Evolutionary conservation across 2,888 invertebrate genomes (phyloP).

Genomic region (Drosophila melanocephala): DNA sequence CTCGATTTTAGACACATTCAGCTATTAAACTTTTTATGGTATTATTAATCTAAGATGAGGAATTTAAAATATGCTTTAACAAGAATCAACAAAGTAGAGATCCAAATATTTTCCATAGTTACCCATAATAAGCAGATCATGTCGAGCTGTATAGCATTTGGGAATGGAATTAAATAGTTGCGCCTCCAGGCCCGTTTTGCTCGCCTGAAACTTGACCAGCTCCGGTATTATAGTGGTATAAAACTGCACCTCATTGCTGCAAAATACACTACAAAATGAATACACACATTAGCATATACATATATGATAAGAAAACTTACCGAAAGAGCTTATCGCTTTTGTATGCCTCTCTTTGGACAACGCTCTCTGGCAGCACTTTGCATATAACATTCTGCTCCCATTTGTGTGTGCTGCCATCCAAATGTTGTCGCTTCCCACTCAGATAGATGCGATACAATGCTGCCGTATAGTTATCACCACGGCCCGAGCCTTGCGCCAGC

Average conservation of each 20-base stretch:
- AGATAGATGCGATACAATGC: slow-evolving; percentile 89
- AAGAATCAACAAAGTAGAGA: neutral
- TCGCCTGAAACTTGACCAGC: slow-evolving; percentile 87
- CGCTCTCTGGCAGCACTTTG: slow-evolving; percentile 89
- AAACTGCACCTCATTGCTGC: slow-evolving; percentile 89
- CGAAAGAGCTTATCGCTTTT: slow-evolving; percentile 90
- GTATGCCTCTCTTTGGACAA: slow-evolving; percentile 88
- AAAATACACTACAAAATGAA: neutral
- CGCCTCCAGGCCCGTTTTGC: slow-evolving; percentile 43
- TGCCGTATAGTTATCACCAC: slow-evolving; percentile 91
- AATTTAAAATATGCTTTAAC: neutral
- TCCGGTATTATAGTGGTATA: slow-evolving; percentile 90
- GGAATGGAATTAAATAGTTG: slow-evolving; percentile 87
- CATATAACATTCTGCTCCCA: slow-evolving; percentile 90
- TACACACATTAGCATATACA: too few relatives aligned
- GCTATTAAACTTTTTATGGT: neutral
- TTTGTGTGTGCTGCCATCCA: slow-evolving; percentile 85
- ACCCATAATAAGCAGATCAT: slow-evolving; percentile 87
- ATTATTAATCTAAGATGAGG: neutral
- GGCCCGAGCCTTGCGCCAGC: slow-evolving; percentile 90
- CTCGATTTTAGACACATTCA: neutral
- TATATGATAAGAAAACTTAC: slow-evolving; percentile 57
- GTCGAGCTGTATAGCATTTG: slow-evolving; percentile 87
- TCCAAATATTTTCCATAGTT: slow-evolving; percentile 10
- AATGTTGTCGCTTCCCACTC: slow-evolving; percentile 86